Base-by-base conservation (phyloP, 2,797 vertebrate genomes). In the Phoxinus dragarum region DNA sequence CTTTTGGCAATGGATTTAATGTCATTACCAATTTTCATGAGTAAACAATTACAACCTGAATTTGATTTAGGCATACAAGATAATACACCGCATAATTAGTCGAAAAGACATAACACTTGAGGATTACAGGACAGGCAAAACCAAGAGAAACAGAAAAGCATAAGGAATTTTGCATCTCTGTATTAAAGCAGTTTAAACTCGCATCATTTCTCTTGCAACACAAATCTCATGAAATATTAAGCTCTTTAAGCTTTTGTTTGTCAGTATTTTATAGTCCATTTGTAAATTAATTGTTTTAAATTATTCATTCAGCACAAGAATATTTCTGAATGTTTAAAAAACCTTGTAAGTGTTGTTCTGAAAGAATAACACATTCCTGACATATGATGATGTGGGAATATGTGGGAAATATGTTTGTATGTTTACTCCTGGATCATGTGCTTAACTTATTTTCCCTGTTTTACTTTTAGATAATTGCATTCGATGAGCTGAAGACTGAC, bases 401-500 rank as follows among this genome's bases (percentile, higher is more conserved):
- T 64, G 0, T 27, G 27, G 27, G 27, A 27, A 27, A 27, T 27
- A 66, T 66, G 5, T 31, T 64, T 31, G 27, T 59, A 34, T n/a
- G 2, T 81, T 59, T 69, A 81, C 23, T 38, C 6, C 7, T 69
- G 2, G 36, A 27, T 44, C 36, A 44, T 81, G 68, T 2, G 8
- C 9, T 44, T 2, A 66, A 21, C 5, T 61, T 47, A 54, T 72
- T 17, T 44, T 49, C 2, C 19, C 23, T 1, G 6, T 84, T 44
- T 34, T 66, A 4, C 1, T 66, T 92, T 93, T 93, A 99, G 98
- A 99, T 99, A 93, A 99, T 99, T 91, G 98, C 98, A 27, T 99
- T 99, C 83, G 98, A 99, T 94, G 98, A 99, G 89, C 93, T 99
- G 96, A 99, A 99, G 95, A 99, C 98, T 0, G 98, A 99, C 91